phyloP scores from a whole-genome alignment of 2,113 vertebrate genomes.

The Oostethus manadensis region DNA sequence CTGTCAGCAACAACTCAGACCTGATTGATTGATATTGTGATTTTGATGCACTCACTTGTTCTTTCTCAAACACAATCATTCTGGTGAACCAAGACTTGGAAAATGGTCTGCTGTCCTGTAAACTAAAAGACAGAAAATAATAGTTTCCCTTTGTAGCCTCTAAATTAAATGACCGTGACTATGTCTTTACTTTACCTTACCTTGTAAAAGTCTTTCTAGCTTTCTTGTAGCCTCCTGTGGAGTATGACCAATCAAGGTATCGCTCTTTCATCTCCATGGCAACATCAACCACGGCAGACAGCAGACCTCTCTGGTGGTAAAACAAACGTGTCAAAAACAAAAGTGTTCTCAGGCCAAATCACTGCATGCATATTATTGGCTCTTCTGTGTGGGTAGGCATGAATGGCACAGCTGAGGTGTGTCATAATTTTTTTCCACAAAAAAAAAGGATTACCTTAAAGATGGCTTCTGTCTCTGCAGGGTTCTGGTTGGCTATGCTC shows the following conservation, averaged over 20 bases:
- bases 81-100: conserved; percentile 84
- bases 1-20: neutral
- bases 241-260: conserved; percentile 88
- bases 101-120: conserved; percentile 84
- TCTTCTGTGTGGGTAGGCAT: neutral
- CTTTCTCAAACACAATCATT: conserved; percentile 91
- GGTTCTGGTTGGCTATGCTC: conserved; percentile 71
- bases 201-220: conserved; percentile 82
- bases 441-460: conserved; percentile 77
- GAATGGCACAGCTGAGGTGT: neutral
- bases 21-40: neutral
- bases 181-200: conserved; percentile 53
- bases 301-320: conserved; percentile 75
- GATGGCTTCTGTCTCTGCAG: conserved; percentile 77
- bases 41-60: conserved; percentile 76
- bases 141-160: neutral
- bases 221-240: conserved; percentile 81
- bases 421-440: too few relatives aligned
- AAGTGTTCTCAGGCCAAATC: conserved; percentile 13
- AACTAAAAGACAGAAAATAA: conserved; percentile 59
- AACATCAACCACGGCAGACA: conserved; percentile 64
- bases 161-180: neutral
- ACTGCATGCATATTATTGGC: neutral
- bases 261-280: conserved; percentile 81
- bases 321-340: conserved; percentile 29